These are phyloP conservation scores for Sylvia borin DNA, from an alignment of 2,797 vertebrate genomes.

Conservation along the genomic window DNA sequence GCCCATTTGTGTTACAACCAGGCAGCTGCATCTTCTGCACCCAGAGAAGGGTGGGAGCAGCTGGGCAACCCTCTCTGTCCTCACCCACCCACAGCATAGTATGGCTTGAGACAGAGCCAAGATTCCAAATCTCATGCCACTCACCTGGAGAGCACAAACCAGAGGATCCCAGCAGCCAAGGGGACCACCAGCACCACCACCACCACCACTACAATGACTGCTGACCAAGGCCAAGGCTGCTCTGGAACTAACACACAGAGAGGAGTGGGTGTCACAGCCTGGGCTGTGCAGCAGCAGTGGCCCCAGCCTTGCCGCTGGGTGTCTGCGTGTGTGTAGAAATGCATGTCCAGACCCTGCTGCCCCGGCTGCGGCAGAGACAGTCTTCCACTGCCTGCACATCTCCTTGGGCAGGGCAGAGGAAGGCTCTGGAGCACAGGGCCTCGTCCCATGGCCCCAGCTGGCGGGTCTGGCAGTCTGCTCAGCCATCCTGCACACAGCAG, in stretches of 20 bases:
- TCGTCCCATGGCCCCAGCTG: background rate
- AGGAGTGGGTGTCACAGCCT: background rate
- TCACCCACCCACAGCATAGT: background rate
- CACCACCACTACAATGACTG: background rate
- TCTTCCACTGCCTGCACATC: background rate
- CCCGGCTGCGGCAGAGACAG: background rate
- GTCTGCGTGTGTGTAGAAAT: rapidly evolving
- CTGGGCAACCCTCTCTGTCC: background rate
- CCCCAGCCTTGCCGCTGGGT: background rate
- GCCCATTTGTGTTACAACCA: background rate
- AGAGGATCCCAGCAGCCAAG: background rate
- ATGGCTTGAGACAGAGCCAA: background rate
- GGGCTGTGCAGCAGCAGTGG: rapidly evolving
- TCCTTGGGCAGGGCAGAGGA: background rate
- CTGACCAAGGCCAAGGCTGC: background rate
- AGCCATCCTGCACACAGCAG: background rate
- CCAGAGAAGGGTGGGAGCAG: background rate
- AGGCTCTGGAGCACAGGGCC: background rate
- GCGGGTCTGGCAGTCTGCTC: background rate
- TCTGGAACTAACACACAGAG: background rate
- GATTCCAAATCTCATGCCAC: background rate
- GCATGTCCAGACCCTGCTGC: background rate
- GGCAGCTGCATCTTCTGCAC: background rate
- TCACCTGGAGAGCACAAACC: background rate
- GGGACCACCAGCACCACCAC: background rate